Evolutionary conservation across 2,797 vertebrate species (phyloP).

Genomic region (Alcedo atthis): DNA sequence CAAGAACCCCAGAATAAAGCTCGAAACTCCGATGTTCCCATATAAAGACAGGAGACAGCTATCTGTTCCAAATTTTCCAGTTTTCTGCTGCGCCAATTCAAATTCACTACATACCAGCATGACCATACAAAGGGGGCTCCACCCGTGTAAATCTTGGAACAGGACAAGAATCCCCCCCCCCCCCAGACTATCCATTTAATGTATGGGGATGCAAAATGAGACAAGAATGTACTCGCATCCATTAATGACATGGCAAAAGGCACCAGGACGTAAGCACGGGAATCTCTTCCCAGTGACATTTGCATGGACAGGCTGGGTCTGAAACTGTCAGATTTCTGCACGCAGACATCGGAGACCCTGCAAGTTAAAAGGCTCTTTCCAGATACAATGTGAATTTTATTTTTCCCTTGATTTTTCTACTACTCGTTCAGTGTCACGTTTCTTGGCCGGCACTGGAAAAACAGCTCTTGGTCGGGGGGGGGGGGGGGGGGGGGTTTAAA

Average conservation of each 20-base stretch:
- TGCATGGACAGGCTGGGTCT: background rate
- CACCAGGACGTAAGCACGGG: background rate
- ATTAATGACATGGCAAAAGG: conserved; percentile 44
- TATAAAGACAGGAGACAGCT: conserved; percentile 77
- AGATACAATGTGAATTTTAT: background rate
- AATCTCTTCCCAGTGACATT: conserved; percentile 29
- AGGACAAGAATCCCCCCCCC: conserved; percentile 14
- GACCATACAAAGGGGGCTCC: conserved; percentile 66
- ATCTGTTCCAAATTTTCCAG: conserved; percentile 76
- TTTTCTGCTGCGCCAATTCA: conserved; percentile 69
- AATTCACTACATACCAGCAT: conserved; percentile 74
- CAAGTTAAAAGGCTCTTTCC: background rate
- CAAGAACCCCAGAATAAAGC: conserved; percentile 76
- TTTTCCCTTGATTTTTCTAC: conserved; percentile 32
- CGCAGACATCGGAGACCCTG: background rate
- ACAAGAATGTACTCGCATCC: conserved; percentile 31
- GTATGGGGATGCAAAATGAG: conserved; percentile 57
- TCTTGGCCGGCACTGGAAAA: background rate
- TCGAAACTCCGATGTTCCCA: conserved; percentile 74
- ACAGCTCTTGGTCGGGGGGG: background rate
- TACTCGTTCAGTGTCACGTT: conserved; percentile 8
- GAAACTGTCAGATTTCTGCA: background rate
- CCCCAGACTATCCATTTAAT: conserved; percentile 60
- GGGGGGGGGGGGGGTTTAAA: background rate
- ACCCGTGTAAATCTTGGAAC: conserved; percentile 64